Evolutionary conservation across 2,113 vertebrate genomes (phyloP).

Genomic region (Paracanthobrama guichenoti): DNA sequence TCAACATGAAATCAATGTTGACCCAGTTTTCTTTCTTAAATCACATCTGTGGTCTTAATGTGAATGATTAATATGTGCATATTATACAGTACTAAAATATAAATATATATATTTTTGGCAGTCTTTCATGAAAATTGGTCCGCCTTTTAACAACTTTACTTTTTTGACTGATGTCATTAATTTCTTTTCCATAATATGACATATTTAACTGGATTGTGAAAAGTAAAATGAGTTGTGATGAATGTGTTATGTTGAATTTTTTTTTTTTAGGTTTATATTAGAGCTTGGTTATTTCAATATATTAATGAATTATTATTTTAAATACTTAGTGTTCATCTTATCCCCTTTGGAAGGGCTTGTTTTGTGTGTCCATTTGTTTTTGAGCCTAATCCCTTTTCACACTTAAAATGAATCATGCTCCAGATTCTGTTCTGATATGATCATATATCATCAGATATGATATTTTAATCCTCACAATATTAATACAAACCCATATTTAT

Average conservation of each 20-base stretch:
- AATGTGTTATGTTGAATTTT: neutral
- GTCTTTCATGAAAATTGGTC: neutral
- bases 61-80: neutral
- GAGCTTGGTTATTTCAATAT: no score
- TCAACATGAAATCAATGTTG: neutral
- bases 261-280: no score
- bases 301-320: no score
- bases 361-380: neutral
- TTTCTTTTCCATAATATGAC: no score
- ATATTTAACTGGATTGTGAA: no score
- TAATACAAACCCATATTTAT: neutral
- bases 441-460: no score
- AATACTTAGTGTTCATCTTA: no score
- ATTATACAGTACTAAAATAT: neutral
- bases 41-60: no score
- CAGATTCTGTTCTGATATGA: neutral
- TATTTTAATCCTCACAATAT: neutral
- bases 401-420: neutral
- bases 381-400: neutral
- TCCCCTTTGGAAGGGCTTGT: no score
- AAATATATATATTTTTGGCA: neutral
- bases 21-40: constrained; percentile 2
- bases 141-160: no score
- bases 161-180: no score
- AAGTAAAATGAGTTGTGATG: neutral